phyloP scores from a whole-genome alignment of 2,888 invertebrate genomes.

The Sipha maydis region DNA sequence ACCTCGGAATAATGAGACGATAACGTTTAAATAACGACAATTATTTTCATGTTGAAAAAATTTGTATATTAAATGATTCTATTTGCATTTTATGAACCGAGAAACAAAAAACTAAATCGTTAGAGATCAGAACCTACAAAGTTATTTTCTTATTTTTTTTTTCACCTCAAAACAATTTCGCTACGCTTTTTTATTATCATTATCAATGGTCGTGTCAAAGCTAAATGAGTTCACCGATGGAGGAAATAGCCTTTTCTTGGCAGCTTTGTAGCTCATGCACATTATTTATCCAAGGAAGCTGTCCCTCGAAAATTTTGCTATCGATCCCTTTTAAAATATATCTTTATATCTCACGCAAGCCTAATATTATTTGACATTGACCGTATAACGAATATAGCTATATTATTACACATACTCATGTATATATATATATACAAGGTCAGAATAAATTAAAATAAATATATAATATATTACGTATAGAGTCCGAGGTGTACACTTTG shows the following conservation, averaged over 20 bases:
- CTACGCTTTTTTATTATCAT: constrained; percentile 6
- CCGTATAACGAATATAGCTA: background rate
- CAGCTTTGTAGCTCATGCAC: constrained; percentile 4
- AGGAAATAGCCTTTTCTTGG: constrained; percentile 36
- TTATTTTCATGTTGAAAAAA: background rate
- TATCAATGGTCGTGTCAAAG: constrained; percentile 24
- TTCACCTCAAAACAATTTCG: background rate
- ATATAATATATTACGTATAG: no score
- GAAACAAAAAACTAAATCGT: background rate
- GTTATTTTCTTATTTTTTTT: background rate
- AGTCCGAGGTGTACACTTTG: no score
- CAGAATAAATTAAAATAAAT: no score
- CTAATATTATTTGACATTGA: background rate
- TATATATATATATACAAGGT: background rate
- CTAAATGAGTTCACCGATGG: constrained; percentile 31
- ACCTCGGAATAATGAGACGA: background rate
- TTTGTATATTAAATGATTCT: background rate
- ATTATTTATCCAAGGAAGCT: constrained; percentile 27
- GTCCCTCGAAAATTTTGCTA: background rate
- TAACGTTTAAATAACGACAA: background rate
- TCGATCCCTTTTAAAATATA: constrained; percentile 13
- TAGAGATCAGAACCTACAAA: background rate
- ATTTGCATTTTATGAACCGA: background rate
- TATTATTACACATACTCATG: background rate
- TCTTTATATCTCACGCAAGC: background rate